Conservation (phyloP, 2,888 invertebrate species). For the Didymodactylos carnosus region DNA sequence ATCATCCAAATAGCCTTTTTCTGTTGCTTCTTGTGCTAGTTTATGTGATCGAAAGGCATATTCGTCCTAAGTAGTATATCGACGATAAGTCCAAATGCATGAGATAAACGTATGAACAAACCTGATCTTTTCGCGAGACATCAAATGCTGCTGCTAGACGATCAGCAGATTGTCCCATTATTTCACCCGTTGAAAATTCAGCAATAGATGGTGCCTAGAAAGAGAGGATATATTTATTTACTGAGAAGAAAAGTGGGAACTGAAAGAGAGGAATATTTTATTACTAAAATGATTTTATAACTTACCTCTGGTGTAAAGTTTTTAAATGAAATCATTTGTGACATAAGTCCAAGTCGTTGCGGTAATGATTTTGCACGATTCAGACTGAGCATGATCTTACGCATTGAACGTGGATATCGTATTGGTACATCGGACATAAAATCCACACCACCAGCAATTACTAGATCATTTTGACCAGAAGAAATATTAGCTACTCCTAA, state of each 20-base stretch:
- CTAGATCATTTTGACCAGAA: conserved; percentile 68
- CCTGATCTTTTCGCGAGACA: conserved; percentile 64
- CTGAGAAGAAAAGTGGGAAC: no score
- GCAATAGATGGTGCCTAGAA: conserved; percentile 68
- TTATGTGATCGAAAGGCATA: conserved; percentile 76
- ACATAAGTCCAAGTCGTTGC: conserved; percentile 53
- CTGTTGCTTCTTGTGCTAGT: conserved; percentile 60
- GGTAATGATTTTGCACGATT: conserved; percentile 72
- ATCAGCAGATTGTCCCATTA: conserved; percentile 96
- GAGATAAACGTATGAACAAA: no score
- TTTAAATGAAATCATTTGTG: conserved; percentile 23
- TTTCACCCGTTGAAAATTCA: conserved; percentile 90
- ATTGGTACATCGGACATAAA: conserved; percentile 98
- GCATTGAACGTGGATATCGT: conserved; percentile 71
- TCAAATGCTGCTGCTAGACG: conserved; percentile 79
- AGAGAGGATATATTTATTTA: conserved; percentile 14
- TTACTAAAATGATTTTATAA: not conserved
- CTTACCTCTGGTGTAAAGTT: conserved; percentile 26
- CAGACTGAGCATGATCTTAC: conserved; percentile 44
- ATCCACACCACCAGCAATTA: conserved; percentile 90
- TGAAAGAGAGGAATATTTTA: not conserved
- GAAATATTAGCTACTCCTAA: conserved; percentile 44
- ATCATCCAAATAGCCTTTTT: conserved; percentile 71
- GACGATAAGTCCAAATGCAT: no score
- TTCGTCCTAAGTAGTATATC: no score